Evolutionary conservation across 1,140 invertebrate species (phyloP).

Genomic region (Papilio glaucus): DNA sequence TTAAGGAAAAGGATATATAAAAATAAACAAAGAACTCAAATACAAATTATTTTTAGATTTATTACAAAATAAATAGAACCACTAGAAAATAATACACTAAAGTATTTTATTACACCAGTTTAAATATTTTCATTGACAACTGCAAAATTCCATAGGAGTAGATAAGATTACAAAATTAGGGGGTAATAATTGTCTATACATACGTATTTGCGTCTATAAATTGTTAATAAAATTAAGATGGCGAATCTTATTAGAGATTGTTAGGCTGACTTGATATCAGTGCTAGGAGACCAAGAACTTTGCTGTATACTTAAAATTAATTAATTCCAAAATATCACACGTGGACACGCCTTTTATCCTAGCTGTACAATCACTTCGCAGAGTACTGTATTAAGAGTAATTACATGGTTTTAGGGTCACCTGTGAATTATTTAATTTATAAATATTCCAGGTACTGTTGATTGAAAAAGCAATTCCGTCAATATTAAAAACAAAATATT

Average conservation of each 20-base stretch:
- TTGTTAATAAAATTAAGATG: slow-evolving; percentile 18
- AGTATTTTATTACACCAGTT: slow-evolving; percentile 15
- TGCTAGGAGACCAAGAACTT: background rate
- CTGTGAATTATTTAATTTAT: background rate
- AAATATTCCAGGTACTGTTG: background rate
- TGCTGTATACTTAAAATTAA: slow-evolving; percentile 18
- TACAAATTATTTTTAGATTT: slow-evolving; percentile 44
- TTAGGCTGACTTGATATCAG: slow-evolving; percentile 28
- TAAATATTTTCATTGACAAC: slow-evolving; percentile 37
- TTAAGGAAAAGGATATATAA: slow-evolving; percentile 14
- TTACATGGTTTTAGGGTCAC: background rate
- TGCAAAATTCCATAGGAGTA: slow-evolving; percentile 68
- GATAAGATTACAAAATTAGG: slow-evolving; percentile 50
- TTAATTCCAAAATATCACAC: slow-evolving; percentile 78
- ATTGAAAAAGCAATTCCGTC: slow-evolving; percentile 1
- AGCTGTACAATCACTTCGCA: slow-evolving; percentile 23
- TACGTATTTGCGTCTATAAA: slow-evolving; percentile 25
- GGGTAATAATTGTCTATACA: background rate
- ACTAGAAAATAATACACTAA: slow-evolving; percentile 21
- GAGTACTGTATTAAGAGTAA: no score
- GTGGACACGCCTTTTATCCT: slow-evolving; percentile 57
- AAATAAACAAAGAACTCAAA: slow-evolving; percentile 47
- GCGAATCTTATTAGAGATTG: slow-evolving; percentile 56
- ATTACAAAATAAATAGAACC: slow-evolving; percentile 37
- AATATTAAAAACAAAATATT: background rate